Evolutionary conservation across 2,113 vertebrate species (phyloP), one percentile per base, ranked within the genome.

Genomic region (Delphinapterus leucas): DNA sequence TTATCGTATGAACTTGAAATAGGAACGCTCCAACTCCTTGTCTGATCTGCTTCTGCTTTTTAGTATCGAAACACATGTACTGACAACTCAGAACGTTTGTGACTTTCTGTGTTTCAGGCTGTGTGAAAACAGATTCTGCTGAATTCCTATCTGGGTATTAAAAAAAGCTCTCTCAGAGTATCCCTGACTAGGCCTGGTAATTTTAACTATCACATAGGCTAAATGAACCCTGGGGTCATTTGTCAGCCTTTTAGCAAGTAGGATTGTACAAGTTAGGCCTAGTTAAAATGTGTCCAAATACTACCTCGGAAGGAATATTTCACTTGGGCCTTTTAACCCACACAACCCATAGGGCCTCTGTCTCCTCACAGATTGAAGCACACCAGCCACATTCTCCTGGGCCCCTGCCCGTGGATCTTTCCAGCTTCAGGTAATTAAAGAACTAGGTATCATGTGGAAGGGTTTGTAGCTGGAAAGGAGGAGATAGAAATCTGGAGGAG

Each of bases 1-100:
- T 95, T 97, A 97, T 96, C 95, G 1, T 77, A 47, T 74, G 90
- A 84, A 61, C 15, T 98, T 98, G 96, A 97, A 97, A 86, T 90
- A 67, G 4, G 25, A 86, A 90, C 0, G 0, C 93, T 95, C 68
- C 90, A 98, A 92, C 17, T 74, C 53, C 94, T 91, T 86, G 82
- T 96, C 67, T 76, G 82, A 93, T 91, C 86, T 80, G 83, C 95
- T 97, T 97, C 89, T 97, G 96, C 97, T 93, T 95, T 79, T 79
- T 76, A 83, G 74, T 31, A 20, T 90, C 53, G 88, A 97, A 96
- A 97, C 79, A 95, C 15, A 23, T 13, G 49, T 89, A n/a, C 67
- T 83, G 88, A 71, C 1, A 26, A 49, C 41, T 58, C 26, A 8
- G 86, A 90, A 95, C 76, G 73, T 80, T 95, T 86, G 76, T 60